These are phyloP conservation scores for Cataglyphis livida DNA, from an alignment of 2,888 invertebrate species.

Conservation along the genomic window DNA sequence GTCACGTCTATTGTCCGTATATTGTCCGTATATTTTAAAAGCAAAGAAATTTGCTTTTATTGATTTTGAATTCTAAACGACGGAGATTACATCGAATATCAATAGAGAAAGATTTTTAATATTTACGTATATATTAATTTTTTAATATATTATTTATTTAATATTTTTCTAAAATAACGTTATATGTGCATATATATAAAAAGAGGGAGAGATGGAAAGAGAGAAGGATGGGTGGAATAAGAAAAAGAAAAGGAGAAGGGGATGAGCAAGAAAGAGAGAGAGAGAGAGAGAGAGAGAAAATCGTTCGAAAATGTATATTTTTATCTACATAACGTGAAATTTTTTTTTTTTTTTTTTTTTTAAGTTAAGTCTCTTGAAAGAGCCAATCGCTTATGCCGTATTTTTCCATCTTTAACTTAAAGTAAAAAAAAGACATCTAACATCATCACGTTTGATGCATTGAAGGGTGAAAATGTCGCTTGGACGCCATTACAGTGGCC, in stretches of 20 bases:
- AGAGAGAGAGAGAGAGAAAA: neutral
- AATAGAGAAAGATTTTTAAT: neutral
- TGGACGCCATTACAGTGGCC: constrained; percentile 84
- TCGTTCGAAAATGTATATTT: neutral
- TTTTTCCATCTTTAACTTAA: constrained; percentile 22
- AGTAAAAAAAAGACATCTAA: constrained; percentile 23
- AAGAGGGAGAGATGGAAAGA: neutral
- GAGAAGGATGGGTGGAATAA: no score
- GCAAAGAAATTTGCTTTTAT: neutral
- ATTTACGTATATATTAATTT: neutral
- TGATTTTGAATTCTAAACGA: constrained; percentile 21
- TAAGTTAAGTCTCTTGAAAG: constrained; percentile 1
- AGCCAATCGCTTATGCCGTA: neutral
- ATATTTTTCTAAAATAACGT: neutral
- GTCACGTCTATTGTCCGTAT: constrained; percentile 6
- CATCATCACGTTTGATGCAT: constrained; percentile 58
- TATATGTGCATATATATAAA: neutral
- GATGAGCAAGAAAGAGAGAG: neutral
- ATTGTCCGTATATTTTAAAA: constrained; percentile 24
- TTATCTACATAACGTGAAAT: neutral
- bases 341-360: no score
- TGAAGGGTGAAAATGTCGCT: constrained; percentile 70
- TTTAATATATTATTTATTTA: neutral
- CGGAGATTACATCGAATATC: neutral
- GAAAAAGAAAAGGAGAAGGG: no score